phyloP scores from a whole-genome alignment of 2,113 vertebrate genomes.

The Tapirus terrestris region DNA sequence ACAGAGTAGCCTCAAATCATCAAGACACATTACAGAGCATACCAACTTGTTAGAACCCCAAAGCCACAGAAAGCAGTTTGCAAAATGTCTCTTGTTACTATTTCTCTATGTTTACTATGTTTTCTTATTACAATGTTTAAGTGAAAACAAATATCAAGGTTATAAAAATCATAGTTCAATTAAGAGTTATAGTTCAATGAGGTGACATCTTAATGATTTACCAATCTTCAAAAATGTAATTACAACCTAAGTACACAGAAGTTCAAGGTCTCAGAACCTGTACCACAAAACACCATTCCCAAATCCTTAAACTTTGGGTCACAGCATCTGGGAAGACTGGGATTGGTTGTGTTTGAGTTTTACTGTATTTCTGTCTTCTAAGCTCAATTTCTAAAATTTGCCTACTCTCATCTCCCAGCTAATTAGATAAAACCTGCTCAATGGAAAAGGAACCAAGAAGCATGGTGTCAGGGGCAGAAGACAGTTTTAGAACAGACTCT shows the following conservation, averaged over 20 bases:
- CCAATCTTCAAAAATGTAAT: neutral
- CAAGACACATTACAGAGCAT: neutral
- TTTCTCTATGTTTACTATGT: neutral
- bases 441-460: neutral
- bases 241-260: neutral
- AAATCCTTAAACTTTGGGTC: neutral
- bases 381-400: neutral
- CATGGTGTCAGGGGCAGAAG: neutral
- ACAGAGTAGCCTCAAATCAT: neutral
- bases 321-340: neutral
- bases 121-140: neutral
- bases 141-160: constrained; percentile 11
- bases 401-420: neutral
- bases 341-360: neutral
- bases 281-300: neutral
- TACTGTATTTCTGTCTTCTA: neutral
- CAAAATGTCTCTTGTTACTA: neutral
- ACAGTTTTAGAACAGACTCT: neutral
- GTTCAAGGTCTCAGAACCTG: neutral
- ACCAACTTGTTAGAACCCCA: neutral
- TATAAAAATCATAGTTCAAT: neutral
- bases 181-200: neutral
- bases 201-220: neutral
- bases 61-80: neutral
- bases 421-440: constrained; percentile 1